These are phyloP conservation scores for Apostichopus parvimensis DNA, from an alignment of 35 echinoderm and acorn worm species.

Conservation along the genomic window DNA sequence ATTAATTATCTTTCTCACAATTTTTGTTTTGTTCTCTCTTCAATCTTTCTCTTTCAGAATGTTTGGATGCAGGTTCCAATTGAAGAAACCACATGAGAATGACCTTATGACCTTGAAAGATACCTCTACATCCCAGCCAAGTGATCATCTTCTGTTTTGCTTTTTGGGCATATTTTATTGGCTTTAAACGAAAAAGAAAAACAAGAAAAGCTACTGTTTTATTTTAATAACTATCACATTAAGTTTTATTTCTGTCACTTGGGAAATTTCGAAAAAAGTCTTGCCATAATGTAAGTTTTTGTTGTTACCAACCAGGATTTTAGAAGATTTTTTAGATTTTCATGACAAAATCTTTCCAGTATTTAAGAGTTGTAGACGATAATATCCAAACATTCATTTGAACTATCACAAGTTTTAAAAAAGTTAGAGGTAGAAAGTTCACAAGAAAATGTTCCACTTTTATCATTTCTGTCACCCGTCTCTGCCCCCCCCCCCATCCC, in stretches of 20 bases:
- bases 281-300: neutral
- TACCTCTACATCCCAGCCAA: slow-evolving; percentile 16
- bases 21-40: no score
- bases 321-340: no score
- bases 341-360: no score
- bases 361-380: no score
- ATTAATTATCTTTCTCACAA: no score
- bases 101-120: slow-evolving; percentile 33
- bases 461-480: no score
- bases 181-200: neutral
- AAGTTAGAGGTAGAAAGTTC: no score
- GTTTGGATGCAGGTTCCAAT: slow-evolving; percentile 96
- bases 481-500: no score
- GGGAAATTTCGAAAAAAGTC: neutral
- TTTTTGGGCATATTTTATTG: neutral
- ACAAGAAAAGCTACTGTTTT: neutral
- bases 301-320: no score
- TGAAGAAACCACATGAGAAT: slow-evolving; percentile 65
- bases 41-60: slow-evolving; percentile 58
- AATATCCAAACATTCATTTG: no score
- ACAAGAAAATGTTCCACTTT: no score
- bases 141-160: neutral
- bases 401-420: no score
- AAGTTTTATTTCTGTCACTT: neutral
- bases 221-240: slow-evolving; percentile 14